phyloP scores from a whole-genome alignment of 2,797 vertebrate species.

The Lindbergichthys nudifrons region DNA sequence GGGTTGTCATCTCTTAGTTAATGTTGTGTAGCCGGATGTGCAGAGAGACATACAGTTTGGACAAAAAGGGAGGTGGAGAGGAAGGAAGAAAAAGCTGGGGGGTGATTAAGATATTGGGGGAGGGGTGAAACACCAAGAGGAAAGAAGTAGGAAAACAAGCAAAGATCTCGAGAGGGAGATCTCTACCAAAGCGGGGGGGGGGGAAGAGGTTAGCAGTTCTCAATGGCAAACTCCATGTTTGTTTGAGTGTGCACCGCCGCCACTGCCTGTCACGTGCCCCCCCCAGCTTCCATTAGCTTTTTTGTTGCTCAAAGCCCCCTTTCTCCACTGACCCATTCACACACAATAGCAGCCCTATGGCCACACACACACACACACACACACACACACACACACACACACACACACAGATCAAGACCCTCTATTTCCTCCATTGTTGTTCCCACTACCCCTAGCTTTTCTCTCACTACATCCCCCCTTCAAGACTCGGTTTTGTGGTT shows the following conservation, averaged over 20 bases:
- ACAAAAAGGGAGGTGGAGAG: constrained; percentile 44
- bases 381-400: constrained; percentile 1
- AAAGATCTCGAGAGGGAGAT: constrained; percentile 49
- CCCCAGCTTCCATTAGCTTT: constrained; percentile 83
- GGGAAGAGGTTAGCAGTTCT: constrained; percentile 62
- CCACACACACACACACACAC: constrained; percentile 24
- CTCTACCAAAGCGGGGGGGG: constrained; percentile 16
- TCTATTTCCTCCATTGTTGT: constrained; percentile 43
- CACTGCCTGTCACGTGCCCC: constrained; percentile 67
- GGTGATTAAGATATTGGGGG: constrained; percentile 47
- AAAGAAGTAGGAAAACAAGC: constrained; percentile 48
- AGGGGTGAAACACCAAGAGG: constrained; percentile 23
- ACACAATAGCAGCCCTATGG: constrained; percentile 80
- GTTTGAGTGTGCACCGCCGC: constrained; percentile 27
- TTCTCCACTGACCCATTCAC: constrained; percentile 84
- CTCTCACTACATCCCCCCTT: constrained; percentile 14
- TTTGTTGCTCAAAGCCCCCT: constrained; percentile 84
- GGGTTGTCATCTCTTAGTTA: constrained; percentile 78
- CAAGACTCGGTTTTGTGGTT: constrained; percentile 67
- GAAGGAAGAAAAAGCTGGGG: constrained; percentile 28
- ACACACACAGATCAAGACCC: constrained; percentile 45
- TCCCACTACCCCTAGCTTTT: constrained; percentile 37
- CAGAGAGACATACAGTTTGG: constrained; percentile 48
- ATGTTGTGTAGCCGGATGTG: constrained; percentile 77
- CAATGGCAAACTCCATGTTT: constrained; percentile 49